Conservation (phyloP, 2,888 invertebrate genomes). For the Metacarcinus magister region DNA sequence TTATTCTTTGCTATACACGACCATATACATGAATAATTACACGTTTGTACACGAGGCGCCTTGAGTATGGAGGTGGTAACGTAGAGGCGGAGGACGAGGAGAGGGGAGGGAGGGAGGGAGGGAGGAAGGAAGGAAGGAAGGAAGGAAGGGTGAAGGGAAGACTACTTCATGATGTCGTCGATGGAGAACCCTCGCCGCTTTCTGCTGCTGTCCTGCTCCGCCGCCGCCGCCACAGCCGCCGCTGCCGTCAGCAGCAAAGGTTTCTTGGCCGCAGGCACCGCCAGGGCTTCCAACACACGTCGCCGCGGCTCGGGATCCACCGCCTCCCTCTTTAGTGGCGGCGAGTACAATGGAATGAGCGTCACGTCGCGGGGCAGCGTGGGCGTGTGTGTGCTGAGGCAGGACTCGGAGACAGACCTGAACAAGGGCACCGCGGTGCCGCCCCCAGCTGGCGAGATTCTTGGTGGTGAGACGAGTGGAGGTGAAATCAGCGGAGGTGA, state of each 20-base stretch:
- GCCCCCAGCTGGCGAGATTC: slow-evolving; percentile 40
- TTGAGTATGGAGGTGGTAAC: slow-evolving; percentile 29
- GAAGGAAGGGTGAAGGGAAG: neutral
- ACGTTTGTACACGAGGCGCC: slow-evolving; percentile 36
- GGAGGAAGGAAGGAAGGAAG: neutral
- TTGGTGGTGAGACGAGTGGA: slow-evolving; percentile 46
- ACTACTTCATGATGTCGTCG: slow-evolving; percentile 75
- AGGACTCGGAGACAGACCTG: slow-evolving; percentile 20
- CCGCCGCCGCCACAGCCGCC: slow-evolving; percentile 56
- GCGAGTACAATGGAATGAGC: slow-evolving; percentile 71
- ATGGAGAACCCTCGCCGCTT: slow-evolving; percentile 73
- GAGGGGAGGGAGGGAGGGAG: neutral
- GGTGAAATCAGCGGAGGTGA: slow-evolving; percentile 47
- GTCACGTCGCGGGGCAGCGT: slow-evolving; percentile 70
- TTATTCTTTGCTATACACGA: slow-evolving; percentile 35
- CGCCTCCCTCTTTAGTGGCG: slow-evolving; percentile 68
- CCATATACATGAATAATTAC: slow-evolving; percentile 9
- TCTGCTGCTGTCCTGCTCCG: slow-evolving; percentile 69
- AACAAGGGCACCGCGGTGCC: slow-evolving; percentile 43
- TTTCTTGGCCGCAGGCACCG: slow-evolving; percentile 65
- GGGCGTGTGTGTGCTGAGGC: slow-evolving; percentile 60
- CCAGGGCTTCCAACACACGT: slow-evolving; percentile 66
- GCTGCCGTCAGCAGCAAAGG: slow-evolving; percentile 68
- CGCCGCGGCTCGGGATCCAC: slow-evolving; percentile 60
- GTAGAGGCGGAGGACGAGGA: neutral